Evolutionary conservation across 2,888 invertebrate genomes (phyloP).

Genomic region (Drosophila tanythrix): DNA sequence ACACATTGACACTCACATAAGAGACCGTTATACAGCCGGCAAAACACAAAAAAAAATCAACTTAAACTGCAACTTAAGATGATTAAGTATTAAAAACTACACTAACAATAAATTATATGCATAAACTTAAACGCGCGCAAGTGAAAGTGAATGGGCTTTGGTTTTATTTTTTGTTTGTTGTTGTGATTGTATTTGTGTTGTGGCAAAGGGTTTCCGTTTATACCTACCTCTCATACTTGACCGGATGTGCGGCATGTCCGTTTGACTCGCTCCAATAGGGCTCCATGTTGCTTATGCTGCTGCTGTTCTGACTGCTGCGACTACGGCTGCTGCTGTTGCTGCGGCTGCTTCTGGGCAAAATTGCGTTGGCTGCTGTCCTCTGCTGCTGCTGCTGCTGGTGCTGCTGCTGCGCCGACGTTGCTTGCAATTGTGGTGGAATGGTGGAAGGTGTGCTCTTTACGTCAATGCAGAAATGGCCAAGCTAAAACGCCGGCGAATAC

Average conservation of each 20-base stretch:
- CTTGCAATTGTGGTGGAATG: slow-evolving; percentile 82
- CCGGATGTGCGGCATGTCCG: slow-evolving; percentile 85
- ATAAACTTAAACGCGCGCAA: slow-evolving; percentile 56
- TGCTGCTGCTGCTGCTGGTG: slow-evolving; percentile 47
- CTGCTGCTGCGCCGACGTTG: slow-evolving; percentile 61
- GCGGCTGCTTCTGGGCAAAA: slow-evolving; percentile 49
- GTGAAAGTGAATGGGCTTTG: slow-evolving; percentile 64
- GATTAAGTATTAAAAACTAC: slow-evolving; percentile 40
- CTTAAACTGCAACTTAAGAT: slow-evolving; percentile 51
- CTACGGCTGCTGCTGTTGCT: slow-evolving; percentile 23
- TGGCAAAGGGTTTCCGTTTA: slow-evolving; percentile 33
- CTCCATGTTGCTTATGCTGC: slow-evolving; percentile 77
- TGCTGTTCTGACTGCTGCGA: slow-evolving; percentile 26
- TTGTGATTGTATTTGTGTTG: slow-evolving; percentile 4
- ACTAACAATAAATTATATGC: slow-evolving; percentile 47
- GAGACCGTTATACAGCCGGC: slow-evolving; percentile 32
- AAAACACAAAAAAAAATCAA: slow-evolving; percentile 16
- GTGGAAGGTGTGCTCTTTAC: slow-evolving; percentile 66
- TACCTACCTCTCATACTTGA: slow-evolving; percentile 85
- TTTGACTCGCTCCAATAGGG: slow-evolving; percentile 85
- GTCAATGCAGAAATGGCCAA: slow-evolving; percentile 53
- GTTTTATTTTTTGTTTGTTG: slow-evolving; percentile 28
- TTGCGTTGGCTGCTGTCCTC: slow-evolving; percentile 21
- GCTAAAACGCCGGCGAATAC: slow-evolving; percentile 54
- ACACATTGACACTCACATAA: slow-evolving; percentile 11